Conservation (phyloP, 2,888 invertebrate genomes). For the Acrobasis consociella region DNA sequence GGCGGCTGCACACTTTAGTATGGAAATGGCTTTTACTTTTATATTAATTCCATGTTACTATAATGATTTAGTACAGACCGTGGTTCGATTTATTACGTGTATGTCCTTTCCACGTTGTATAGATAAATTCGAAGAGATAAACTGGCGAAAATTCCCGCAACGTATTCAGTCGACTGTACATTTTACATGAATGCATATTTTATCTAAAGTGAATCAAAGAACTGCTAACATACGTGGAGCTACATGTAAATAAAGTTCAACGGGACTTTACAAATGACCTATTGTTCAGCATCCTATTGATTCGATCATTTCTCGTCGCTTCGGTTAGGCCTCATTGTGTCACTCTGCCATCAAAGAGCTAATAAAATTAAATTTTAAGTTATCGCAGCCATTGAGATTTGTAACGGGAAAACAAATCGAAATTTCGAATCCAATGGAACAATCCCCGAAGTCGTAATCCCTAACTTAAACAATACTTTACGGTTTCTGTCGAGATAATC, state of each 20-base stretch:
- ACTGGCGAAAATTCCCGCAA: no score
- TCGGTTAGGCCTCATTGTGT: conserved; percentile 18
- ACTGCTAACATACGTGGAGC: neutral
- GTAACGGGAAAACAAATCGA: conserved; percentile 19
- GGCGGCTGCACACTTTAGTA: no score
- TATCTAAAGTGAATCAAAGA: neutral
- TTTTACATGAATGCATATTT: neutral
- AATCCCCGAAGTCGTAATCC: conserved; percentile 34
- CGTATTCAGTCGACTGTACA: no score
- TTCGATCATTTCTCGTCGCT: conserved; percentile 33
- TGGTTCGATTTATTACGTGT: no score
- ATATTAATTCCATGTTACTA: no score
- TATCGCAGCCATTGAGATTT: neutral
- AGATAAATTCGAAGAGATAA: no score
- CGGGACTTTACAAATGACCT: conserved; percentile 39
- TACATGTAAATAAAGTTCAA: conserved; percentile 29
- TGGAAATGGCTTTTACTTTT: no score
- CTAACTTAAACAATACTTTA: conserved; percentile 36
- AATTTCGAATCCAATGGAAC: conserved; percentile 20
- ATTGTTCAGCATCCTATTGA: conserved; percentile 36
- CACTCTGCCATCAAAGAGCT: conserved; percentile 16
- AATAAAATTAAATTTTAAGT: conserved; percentile 22
- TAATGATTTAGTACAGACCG: no score
- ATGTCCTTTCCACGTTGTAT: no score
- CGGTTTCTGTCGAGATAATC: conserved; percentile 25